Conservation (phyloP, 2,113 vertebrate species). For the Brachionichthys hirsutus region DNA sequence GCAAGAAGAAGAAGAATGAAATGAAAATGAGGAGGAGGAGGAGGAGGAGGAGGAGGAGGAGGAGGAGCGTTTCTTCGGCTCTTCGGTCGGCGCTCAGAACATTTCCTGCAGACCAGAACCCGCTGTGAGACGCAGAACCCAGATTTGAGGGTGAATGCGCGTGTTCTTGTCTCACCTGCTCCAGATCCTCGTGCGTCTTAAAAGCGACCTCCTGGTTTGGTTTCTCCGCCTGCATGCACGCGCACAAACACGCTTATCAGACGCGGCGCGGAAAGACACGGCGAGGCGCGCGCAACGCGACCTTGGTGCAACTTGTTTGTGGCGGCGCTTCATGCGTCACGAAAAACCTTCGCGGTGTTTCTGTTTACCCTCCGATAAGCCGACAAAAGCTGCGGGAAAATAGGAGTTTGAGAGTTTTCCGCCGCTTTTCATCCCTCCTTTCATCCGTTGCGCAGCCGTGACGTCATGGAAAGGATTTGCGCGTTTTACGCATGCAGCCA, state of each 20-base stretch:
- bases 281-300: too few species aligned
- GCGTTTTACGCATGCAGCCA: conserved; percentile 4
- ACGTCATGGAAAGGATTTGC: conserved; percentile 28
- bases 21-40: background rate
- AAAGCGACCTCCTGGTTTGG: conserved; percentile 38
- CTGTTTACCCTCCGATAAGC: conserved; percentile 51
- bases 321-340: conserved; percentile 10
- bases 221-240: conserved; percentile 43
- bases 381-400: conserved; percentile 12
- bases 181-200: conserved; percentile 59
- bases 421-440: conserved; percentile 14
- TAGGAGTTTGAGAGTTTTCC: conserved; percentile 21
- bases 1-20: too few species aligned
- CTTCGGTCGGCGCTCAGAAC: conserved; percentile 38
- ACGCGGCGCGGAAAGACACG: background rate
- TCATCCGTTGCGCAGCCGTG: conserved; percentile 13
- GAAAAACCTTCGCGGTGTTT: conserved; percentile 32
- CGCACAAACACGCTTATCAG: conserved; percentile 9
- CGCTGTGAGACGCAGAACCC: background rate
- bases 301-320: conserved; percentile 37
- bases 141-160: background rate
- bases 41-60: too few species aligned
- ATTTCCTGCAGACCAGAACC: conserved; percentile 51
- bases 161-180: conserved; percentile 48
- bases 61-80: conserved; percentile 1